These are phyloP conservation scores for Lerista edwardsae DNA, from an alignment of 2,797 vertebrate genomes.

Conservation along the genomic window DNA sequence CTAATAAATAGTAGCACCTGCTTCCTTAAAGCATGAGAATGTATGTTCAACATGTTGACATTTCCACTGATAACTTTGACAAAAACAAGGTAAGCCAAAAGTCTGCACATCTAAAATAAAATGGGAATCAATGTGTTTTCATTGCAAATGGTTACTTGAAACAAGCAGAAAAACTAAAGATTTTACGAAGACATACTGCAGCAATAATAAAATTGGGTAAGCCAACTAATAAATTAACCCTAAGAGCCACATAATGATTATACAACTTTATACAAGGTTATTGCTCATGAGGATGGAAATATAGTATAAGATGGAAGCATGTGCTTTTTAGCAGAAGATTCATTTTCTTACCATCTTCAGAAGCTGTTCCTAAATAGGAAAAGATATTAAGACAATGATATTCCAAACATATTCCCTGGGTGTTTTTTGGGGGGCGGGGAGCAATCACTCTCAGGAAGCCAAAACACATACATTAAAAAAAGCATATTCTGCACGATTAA, in stretches of 20 bases:
- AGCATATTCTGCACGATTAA: constrained; percentile 12
- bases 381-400: constrained; percentile 78
- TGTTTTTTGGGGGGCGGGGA: background rate
- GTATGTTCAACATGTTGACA: constrained; percentile 37
- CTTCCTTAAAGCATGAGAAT: constrained; percentile 60
- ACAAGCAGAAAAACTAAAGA: constrained; percentile 61
- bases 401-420: constrained; percentile 71
- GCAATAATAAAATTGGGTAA: constrained; percentile 52
- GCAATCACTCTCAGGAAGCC: constrained; percentile 29
- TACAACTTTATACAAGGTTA: constrained; percentile 55
- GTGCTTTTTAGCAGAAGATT: constrained; percentile 69
- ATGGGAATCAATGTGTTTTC: constrained; percentile 63
- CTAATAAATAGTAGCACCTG: constrained; percentile 56
- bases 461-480: constrained; percentile 16
- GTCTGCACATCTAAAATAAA: constrained; percentile 39
- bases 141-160: constrained; percentile 58
- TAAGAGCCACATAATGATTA: constrained; percentile 52
- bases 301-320: constrained; percentile 63
- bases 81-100: constrained; percentile 44
- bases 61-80: constrained; percentile 36
- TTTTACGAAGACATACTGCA: constrained; percentile 28
- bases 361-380: constrained; percentile 84
- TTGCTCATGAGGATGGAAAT: constrained; percentile 62
- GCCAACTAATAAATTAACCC: constrained; percentile 48
- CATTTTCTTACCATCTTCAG: constrained; percentile 89